Evolutionary conservation across 2,888 invertebrate species (phyloP), one percentile per base, ranked within the genome.

Genomic region (Lottia scabra): DNA sequence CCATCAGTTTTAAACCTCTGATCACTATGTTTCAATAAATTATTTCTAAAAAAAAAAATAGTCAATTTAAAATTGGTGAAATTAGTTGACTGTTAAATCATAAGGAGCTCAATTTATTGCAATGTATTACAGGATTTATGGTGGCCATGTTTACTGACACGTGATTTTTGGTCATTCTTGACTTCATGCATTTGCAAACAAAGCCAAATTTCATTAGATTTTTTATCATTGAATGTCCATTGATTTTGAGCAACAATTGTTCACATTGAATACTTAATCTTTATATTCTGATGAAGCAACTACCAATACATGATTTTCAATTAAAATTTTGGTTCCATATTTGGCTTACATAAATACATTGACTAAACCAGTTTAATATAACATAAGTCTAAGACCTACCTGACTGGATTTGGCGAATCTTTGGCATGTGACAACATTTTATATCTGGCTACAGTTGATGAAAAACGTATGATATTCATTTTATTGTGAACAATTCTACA

Each of bases 341-440:
- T n/a, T n/a, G n/a, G n/a, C n/a, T n/a, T n/a, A n/a, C n/a, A n/a
- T n/a, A n/a, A n/a, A n/a, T n/a, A 63, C 30, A n/a, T n/a, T 8
- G 26, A 63, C 19, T 16, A 13, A 63, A 44, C 1, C 15, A 38
- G 69, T 38, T 19, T 5, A 16, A 46, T n/a, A n/a, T n/a, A n/a
- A n/a, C n/a, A n/a, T n/a, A n/a, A n/a, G 10, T 56, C 56, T 56
- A 19, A 19, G 13, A 56, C 56, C 23, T 56, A 56, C 56, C 56
- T 84, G n/a, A 75, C 73, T 64, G 79, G 74, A 69, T 83, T 85
- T 8, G 75, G 65, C 27, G 71, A 65, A 48, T 81, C 80, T 19
- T 74, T 73, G 10, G 19, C 67, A 69, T 84, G 84, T 65, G 75
- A 72, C 48, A 84, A 77, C 84, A 84, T 84, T 30, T 68, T 75